Evolutionary conservation across 1,140 invertebrate species (phyloP), one percentile per base, ranked within the genome.

Genomic region (Drosophila sp.): DNA sequence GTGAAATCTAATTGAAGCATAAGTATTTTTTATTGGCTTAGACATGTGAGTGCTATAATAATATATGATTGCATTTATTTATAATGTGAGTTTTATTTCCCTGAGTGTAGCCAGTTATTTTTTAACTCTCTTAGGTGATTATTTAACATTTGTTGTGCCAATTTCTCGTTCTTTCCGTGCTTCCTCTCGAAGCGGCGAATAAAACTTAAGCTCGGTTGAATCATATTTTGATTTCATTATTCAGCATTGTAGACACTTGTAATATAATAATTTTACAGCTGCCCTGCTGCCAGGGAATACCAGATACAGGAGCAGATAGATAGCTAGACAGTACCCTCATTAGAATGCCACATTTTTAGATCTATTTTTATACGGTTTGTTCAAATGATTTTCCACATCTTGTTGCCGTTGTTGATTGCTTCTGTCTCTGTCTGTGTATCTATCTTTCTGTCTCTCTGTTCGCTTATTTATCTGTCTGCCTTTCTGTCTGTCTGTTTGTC

Each of bases 171-270:
- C n/a, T 50, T 38, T 16, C 29, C 7, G 11, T 48, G 21, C 41
- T 32, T 18, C 1, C n/a, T 27, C 6, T 48, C 34, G 32, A n/a
- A 71, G 71, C 54, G 41, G 46, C 48, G 73, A 72, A 75, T 67
- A 18, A 45, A 27, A 27, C 13, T 14, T 38, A 34, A 14, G 38
- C n/a, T 7, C 45, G 41, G 21, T 21, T 34, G 38, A 62, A 40
- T 57, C 61, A 84, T 83, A 77, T 83, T 83, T 83, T 76, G 63
- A 83, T 84, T 80, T 72, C 76, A 80, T 84, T 80, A 87, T 57
- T 58, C 58, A 43, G 53, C 21, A 38, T 21, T 21, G 21, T 46
- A 46, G 27, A 53, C 45, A 38, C 25, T n/a, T 9, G 36, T 38
- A 38, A 21, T 21, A 21, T 21, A 21, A 21, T 9, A 38, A 38